Conservation (phyloP, 2,888 invertebrate species). For the Herminia tarsipennalis region DNA sequence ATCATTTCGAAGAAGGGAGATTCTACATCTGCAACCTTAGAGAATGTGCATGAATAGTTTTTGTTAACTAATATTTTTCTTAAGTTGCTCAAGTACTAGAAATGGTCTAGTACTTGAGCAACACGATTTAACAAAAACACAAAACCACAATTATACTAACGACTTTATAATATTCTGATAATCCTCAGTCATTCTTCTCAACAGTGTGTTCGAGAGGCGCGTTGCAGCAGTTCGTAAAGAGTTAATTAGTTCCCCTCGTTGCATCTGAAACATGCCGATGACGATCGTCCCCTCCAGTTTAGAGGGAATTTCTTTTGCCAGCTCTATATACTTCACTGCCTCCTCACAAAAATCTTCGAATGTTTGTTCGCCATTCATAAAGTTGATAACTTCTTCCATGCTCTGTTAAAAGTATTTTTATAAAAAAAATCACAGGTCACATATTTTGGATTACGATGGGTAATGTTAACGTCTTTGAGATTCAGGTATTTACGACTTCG, state of each 20-base stretch:
- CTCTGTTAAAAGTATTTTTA: slow-evolving; percentile 70
- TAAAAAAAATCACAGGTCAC: no score
- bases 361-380: slow-evolving; percentile 86
- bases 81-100: no score
- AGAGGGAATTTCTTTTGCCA: slow-evolving; percentile 87
- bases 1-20: no score
- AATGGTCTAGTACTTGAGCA: no score
- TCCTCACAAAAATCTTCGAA: slow-evolving; percentile 88
- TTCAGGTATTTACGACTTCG: no score
- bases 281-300: slow-evolving; percentile 88
- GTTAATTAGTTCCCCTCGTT: slow-evolving; percentile 91
- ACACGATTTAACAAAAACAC: background rate
- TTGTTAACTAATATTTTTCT: no score
- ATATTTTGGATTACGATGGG: no score
- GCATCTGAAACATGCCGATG: slow-evolving; percentile 94
- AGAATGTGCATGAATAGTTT: no score
- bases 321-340: slow-evolving; percentile 87
- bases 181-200: slow-evolving; percentile 91
- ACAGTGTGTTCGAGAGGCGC: slow-evolving; percentile 88
- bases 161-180: slow-evolving; percentile 92
- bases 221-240: slow-evolving; percentile 89
- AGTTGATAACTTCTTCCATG: slow-evolving; percentile 87
- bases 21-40: no score
- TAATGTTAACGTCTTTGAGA: no score
- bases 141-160: slow-evolving; percentile 76